phyloP scores from a whole-genome alignment of 2,797 vertebrate genomes.

The Xiphorhynchus erythropygius region DNA sequence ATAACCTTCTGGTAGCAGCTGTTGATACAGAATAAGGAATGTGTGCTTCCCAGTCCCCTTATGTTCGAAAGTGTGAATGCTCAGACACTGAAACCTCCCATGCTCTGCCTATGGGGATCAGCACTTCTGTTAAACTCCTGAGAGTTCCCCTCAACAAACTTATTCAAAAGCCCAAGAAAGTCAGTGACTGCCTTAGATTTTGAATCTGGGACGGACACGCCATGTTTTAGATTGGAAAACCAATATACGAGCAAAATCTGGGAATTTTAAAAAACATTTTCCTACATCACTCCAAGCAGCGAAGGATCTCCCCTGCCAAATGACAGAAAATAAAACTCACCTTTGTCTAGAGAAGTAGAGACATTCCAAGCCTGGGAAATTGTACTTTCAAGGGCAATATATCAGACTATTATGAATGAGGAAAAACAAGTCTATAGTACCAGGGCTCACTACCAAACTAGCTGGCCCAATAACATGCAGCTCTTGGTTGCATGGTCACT shows the following conservation, averaged over 20 bases:
- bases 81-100: background rate
- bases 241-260: background rate
- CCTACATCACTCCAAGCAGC: background rate
- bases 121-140: background rate
- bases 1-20: background rate
- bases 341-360: background rate
- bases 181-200: background rate
- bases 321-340: slow-evolving; percentile 11
- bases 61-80: background rate
- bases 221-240: background rate
- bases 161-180: background rate
- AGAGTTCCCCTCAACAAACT: background rate
- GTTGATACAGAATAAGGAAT: background rate
- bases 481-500: background rate
- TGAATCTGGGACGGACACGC: background rate
- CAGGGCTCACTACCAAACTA: background rate
- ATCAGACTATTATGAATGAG: background rate
- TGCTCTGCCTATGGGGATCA: background rate
- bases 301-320: background rate
- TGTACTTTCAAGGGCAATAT: background rate
- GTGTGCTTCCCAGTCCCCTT: background rate
- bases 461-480: background rate
- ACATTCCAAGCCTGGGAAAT: background rate
- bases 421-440: background rate
- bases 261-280: background rate